These are phyloP conservation scores for Amiota mariae DNA, from an alignment of 2,888 invertebrate species.

Conservation along the genomic window DNA sequence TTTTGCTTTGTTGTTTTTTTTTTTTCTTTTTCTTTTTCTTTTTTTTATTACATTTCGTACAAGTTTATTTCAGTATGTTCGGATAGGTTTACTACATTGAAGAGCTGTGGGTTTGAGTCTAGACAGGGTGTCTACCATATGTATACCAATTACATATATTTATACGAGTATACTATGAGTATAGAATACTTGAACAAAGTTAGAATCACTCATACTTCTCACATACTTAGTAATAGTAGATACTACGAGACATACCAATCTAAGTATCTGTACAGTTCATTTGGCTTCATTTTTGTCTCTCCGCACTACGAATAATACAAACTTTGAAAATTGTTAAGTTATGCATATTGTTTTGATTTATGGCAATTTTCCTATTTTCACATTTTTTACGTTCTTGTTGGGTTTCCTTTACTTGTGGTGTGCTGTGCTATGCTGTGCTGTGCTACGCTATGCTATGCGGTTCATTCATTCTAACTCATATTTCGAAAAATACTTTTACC, in stretches of 20 bases:
- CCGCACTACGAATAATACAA: not conserved
- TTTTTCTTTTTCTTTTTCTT: no score
- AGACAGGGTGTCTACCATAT: slow-evolving; percentile 26
- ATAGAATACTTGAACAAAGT: no score
- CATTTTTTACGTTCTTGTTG: not conserved
- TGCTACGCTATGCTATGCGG: not conserved
- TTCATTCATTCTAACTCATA: slow-evolving; percentile 3
- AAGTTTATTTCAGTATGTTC: not conserved
- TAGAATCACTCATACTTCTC: no score
- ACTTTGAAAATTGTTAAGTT: slow-evolving; percentile 27
- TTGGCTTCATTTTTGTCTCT: not conserved
- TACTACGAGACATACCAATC: no score
- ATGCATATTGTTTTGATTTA: slow-evolving; percentile 31
- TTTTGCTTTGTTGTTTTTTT: no score
- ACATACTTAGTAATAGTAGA: no score
- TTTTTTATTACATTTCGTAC: slow-evolving; percentile 1
- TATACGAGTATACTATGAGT: no score
- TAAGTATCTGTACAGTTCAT: slow-evolving; percentile 22
- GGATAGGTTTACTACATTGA: not conserved
- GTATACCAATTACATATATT: no score
- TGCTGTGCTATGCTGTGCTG: not conserved
- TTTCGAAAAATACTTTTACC: slow-evolving; percentile 11
- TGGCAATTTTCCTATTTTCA: not conserved
- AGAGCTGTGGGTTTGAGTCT: slow-evolving; percentile 1
- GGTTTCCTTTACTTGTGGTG: not conserved